These are phyloP conservation scores for Momotus momota DNA, from an alignment of 2,797 vertebrate genomes.

Conservation along the genomic window DNA sequence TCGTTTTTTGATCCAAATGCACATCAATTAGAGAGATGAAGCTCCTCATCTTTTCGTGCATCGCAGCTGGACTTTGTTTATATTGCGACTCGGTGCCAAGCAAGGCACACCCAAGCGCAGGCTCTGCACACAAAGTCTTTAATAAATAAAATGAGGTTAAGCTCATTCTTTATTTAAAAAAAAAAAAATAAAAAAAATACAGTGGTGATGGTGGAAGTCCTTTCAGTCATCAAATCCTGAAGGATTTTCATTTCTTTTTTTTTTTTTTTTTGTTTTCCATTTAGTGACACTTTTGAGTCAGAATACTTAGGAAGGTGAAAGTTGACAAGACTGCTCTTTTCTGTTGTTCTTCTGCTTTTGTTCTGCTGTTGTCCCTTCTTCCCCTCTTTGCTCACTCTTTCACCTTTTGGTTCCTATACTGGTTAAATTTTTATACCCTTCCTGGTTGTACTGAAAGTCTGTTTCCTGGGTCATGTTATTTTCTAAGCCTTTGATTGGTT, in stretches of 20 bases:
- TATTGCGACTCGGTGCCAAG: background rate
- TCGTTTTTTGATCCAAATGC: slow-evolving; percentile 32
- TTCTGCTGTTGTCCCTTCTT: background rate
- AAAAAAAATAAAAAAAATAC: background rate
- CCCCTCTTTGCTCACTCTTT: background rate
- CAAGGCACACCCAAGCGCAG: slow-evolving; percentile 38
- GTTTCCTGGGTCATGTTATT: background rate
- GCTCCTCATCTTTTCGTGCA: background rate
- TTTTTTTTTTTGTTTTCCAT: background rate
- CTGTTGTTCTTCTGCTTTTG: background rate
- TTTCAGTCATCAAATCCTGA: background rate
- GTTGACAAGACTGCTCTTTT: background rate
- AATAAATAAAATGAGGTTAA: slow-evolving; percentile 21
- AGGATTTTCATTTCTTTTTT: background rate
- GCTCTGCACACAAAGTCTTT: slow-evolving; percentile 4
- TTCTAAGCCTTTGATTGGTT: background rate
- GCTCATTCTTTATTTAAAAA: background rate
- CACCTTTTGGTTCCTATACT: background rate
- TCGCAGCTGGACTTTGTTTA: slow-evolving; percentile 53
- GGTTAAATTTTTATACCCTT: background rate
- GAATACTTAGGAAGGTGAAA: background rate
- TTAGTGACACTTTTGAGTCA: background rate
- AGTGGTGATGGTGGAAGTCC: rapidly evolving
- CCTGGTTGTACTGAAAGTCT: background rate
- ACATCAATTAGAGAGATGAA: background rate